Conservation (phyloP, 2,888 invertebrate species). For the Trichacis sp. region DNA sequence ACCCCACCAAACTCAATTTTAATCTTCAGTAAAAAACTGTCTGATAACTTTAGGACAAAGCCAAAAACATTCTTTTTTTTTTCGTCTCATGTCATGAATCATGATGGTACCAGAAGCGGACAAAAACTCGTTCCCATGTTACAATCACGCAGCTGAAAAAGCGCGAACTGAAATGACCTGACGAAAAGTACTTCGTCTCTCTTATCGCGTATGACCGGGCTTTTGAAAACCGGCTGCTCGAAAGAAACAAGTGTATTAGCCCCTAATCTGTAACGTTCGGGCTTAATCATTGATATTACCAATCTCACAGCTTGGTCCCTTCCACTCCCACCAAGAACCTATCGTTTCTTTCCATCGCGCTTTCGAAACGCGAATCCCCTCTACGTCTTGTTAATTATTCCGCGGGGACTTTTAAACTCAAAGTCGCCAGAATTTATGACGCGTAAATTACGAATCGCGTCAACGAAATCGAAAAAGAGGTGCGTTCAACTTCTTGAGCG, state of each 20-base stretch:
- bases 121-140: no score
- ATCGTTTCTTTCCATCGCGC: conserved; percentile 17
- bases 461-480: background rate
- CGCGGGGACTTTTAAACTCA: background rate
- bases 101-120: no score
- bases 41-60: no score
- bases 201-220: conserved; percentile 54
- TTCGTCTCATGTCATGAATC: no score
- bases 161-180: conserved; percentile 38
- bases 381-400: background rate
- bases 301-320: conserved; percentile 17
- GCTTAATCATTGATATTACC: conserved; percentile 51
- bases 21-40: no score
- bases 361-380: conserved; percentile 15
- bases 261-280: conserved; percentile 47
- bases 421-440: background rate
- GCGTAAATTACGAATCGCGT: background rate
- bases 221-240: conserved; percentile 20
- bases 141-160: background rate
- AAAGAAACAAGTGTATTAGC: conserved; percentile 54
- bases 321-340: background rate
- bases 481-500: background rate
- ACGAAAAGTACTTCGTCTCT: conserved; percentile 53
- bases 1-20: no score
- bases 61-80: no score